Evolutionary conservation across 92 coral and sea anemone species (phyloP).

Genomic region (Zoanthus sociatus): DNA sequence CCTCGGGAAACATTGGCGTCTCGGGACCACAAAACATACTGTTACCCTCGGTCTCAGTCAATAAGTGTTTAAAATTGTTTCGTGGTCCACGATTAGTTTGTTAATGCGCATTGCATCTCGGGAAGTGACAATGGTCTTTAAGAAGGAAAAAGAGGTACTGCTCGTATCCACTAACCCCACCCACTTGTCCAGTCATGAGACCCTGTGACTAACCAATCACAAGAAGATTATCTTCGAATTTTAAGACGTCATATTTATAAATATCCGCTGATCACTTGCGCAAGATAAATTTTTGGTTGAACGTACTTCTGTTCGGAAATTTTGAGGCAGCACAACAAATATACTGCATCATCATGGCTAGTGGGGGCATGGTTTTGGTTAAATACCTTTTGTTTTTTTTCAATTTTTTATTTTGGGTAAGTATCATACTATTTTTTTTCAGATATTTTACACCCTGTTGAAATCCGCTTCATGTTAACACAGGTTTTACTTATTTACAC

Average conservation of each 20-base stretch:
- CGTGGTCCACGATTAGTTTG: too few species aligned
- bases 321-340: background rate
- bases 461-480: too few species aligned
- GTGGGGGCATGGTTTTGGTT: constrained; percentile 85
- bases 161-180: too few species aligned
- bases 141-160: too few species aligned
- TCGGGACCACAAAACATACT: too few species aligned
- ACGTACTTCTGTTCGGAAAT: background rate
- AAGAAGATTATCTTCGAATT: background rate
- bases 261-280: constrained; percentile 32
- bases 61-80: too few species aligned
- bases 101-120: too few species aligned
- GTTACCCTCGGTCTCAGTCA: too few species aligned
- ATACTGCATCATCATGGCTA: constrained; percentile 60
- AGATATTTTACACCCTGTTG: too few species aligned
- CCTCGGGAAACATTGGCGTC: too few species aligned
- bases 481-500: too few species aligned
- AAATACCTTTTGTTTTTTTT: constrained; percentile 87
- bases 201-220: constrained; percentile 52
- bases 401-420: constrained; percentile 87
- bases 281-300: background rate
- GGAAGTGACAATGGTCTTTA: too few species aligned
- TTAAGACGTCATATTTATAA: constrained; percentile 17
- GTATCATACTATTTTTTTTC: constrained; percentile 20
- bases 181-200: constrained; percentile 49